Conservation (phyloP, 2,797 vertebrate species). For the Pseudomugil gertrudae region DNA sequence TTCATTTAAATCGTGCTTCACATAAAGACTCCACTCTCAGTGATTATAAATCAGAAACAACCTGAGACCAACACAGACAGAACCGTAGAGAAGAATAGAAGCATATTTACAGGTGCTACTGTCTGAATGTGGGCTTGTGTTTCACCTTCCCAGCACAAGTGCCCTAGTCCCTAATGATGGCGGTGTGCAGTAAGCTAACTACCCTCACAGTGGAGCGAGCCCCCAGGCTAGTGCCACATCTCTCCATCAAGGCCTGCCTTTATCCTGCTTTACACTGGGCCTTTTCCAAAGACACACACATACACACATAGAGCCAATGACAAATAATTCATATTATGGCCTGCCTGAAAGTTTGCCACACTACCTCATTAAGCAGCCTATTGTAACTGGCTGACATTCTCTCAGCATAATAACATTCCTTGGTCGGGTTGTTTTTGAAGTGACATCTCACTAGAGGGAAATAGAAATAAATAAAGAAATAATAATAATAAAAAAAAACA, state of each 20-base stretch:
- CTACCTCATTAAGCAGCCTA: conserved; percentile 80
- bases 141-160: conserved; percentile 78
- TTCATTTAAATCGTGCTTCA: conserved; percentile 8
- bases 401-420: conserved; percentile 76
- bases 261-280: conserved; percentile 84
- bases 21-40: conserved; percentile 14
- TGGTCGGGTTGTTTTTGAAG: conserved; percentile 76
- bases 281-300: conserved; percentile 80
- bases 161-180: conserved; percentile 85
- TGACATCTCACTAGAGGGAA: conserved; percentile 78
- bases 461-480: conserved; percentile 71
- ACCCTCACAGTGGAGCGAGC: conserved; percentile 84
- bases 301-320: conserved; percentile 71
- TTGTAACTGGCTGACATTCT: conserved; percentile 80
- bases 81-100: conserved; percentile 28
- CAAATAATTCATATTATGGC: conserved; percentile 86
- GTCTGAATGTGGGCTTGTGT: conserved; percentile 64
- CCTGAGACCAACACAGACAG: conserved; percentile 36
- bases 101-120: conserved; percentile 66
- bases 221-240: conserved; percentile 87
- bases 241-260: conserved; percentile 85
- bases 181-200: conserved; percentile 84
- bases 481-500: conserved; percentile 41
- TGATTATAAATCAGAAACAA: conserved; percentile 33
- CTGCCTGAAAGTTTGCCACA: conserved; percentile 82